Base-by-base conservation (phyloP, 2,888 invertebrate genomes). In the Temnothorax unifasciatus region DNA sequence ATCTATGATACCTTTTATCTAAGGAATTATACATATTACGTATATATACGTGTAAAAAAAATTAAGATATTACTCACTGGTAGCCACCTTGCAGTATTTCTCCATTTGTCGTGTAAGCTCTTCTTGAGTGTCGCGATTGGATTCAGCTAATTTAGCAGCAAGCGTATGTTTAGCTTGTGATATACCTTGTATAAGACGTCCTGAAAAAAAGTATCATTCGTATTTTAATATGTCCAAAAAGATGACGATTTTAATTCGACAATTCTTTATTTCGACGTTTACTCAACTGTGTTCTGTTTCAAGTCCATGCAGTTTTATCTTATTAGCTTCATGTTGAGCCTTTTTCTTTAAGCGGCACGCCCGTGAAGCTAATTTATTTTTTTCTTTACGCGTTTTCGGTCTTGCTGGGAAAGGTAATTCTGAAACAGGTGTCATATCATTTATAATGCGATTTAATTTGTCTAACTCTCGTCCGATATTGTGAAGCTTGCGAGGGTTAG, bases 301-400 rank as follows among this genome's bases (percentile, higher is more conserved):
- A 91, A 99, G 96, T 54, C 99, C 99, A 94, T 97, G 98, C 3
- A 99, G 95, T 95, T 99, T 99, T 82, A 99, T 97, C 95, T 99
- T 99, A 94, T 99, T 99, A 2, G 99, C 99, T 95, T 99, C 99
- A 95, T 99, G 99, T 94, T 99, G 99, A 5, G 99, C 99, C 95
- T 99, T 99, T 95, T 99, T 99, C 96, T 99, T 99, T 93, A 99
- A 96, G 52, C 99, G 97, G 94, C 99, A 99, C 50, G 99, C 99
- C 86, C 99, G 97, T 0, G 99, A 99, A 13, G 99, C 99, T 81
- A 99, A 96, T 95, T 99, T 99, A 95, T 99, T 99, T 95, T 99
- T 99, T 95, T 99, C 99, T 95, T 99, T 99, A 81, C 99, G 96
- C n/a, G 98, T 98, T 94, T 98, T 98, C 15, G 98, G 98, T 89